Conservation (phyloP, 2,113 vertebrate species). For the Myxocyprinus asiaticus region DNA sequence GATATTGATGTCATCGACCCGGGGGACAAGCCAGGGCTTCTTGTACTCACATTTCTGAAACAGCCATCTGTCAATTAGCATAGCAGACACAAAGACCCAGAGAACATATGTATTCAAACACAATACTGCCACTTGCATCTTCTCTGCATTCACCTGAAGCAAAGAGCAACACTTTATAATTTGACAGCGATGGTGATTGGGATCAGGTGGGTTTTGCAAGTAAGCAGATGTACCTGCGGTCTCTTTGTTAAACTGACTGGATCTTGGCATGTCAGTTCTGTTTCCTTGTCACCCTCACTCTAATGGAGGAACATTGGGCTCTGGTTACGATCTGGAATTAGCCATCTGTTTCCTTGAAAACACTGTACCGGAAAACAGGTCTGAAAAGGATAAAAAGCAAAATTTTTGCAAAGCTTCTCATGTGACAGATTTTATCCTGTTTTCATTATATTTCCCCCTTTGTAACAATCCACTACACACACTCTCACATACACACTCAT, state of each 20-base stretch:
- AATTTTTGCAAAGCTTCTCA: too few relatives aligned
- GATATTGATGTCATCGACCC: slow-evolving; percentile 75
- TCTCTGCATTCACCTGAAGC: not conserved
- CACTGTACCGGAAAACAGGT: slow-evolving; percentile 5
- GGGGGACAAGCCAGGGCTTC: slow-evolving; percentile 33
- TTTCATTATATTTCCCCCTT: too few relatives aligned
- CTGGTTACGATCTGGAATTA: slow-evolving; percentile 53
- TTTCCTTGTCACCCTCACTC: slow-evolving; percentile 48
- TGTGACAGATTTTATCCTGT: too few relatives aligned
- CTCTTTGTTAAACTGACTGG: not conserved
- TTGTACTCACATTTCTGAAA: slow-evolving; percentile 26
- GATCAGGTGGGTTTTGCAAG: not conserved
- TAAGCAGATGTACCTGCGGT: slow-evolving; percentile 23
- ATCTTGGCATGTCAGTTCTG: slow-evolving; percentile 51
- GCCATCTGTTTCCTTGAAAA: slow-evolving; percentile 45
- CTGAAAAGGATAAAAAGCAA: not conserved
- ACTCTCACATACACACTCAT: too few relatives aligned
- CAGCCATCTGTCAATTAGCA: slow-evolving; percentile 39
- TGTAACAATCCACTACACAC: too few relatives aligned
- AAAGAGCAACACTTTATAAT: too few relatives aligned
- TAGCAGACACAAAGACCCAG: slow-evolving; percentile 53
- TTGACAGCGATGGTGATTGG: too few relatives aligned
- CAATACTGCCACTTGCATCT: not conserved
- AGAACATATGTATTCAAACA: slow-evolving; percentile 11
- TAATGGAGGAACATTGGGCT: slow-evolving; percentile 52